Evolutionary conservation across 2,113 vertebrate genomes (phyloP).

Genomic region (Aegithalos caudatus): DNA sequence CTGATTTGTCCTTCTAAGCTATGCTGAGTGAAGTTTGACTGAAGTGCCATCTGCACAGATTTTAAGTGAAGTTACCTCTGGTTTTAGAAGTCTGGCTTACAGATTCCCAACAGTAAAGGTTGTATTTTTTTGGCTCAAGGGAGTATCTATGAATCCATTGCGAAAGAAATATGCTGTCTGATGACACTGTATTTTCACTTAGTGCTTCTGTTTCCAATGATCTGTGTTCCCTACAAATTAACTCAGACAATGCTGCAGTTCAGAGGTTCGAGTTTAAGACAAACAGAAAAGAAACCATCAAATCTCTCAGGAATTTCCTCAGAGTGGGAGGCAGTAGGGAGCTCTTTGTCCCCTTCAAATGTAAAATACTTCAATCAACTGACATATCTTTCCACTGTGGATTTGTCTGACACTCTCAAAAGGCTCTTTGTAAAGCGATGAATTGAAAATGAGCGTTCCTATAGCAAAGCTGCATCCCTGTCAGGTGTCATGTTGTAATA

Average conservation of each 20-base stretch:
- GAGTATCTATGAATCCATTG: background rate
- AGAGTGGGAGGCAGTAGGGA: background rate
- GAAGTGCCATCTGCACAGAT: background rate
- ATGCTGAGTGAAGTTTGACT: background rate
- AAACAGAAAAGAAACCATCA: background rate
- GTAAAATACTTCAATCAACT: background rate
- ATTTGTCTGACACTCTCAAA: background rate
- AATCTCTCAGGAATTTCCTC: background rate
- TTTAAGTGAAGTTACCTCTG: background rate
- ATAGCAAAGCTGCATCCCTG: background rate
- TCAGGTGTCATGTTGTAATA: background rate
- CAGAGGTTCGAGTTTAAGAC: background rate
- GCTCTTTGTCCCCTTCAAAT: background rate
- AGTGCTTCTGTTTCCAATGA: background rate
- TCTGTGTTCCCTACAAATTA: background rate
- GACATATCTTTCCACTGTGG: background rate
- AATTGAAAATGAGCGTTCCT: background rate
- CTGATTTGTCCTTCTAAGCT: background rate
- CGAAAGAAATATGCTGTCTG: background rate
- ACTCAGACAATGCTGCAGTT: background rate
- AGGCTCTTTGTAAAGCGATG: background rate
- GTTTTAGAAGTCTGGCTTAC: background rate
- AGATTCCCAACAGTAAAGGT: background rate
- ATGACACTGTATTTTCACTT: background rate
- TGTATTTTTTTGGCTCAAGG: background rate